Evolutionary conservation across 2,888 invertebrate genomes (phyloP).

Genomic region (Ophion obscuratus): DNA sequence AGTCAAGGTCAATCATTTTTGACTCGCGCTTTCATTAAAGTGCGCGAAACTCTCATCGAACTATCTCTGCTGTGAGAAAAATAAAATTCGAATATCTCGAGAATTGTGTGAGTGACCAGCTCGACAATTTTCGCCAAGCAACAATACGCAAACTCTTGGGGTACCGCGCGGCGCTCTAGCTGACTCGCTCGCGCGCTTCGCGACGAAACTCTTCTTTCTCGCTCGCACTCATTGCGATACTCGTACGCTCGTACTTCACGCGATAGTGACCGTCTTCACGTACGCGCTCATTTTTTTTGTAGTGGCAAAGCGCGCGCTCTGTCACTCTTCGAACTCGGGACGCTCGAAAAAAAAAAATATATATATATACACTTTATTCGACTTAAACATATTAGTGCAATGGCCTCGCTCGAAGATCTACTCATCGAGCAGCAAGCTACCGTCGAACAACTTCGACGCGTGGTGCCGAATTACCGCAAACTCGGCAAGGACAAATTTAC

Average conservation of each 20-base stretch:
- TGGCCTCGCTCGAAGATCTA: constrained; percentile 13
- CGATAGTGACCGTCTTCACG: not conserved
- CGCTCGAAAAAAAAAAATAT: not conserved
- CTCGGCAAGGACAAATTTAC: constrained; percentile 33
- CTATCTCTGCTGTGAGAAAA: not conserved
- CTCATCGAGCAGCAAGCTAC: constrained; percentile 16
- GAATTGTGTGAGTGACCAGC: not conserved
- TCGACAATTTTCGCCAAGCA: constrained; percentile 3
- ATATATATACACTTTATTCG: not conserved
- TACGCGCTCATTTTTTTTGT: constrained; percentile 8
- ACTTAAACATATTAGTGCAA: not conserved
- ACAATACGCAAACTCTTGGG: not conserved
- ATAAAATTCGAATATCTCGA: no score
- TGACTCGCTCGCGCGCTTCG: constrained; percentile 8
- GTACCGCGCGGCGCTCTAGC: constrained; percentile 8
- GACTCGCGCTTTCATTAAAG: not conserved
- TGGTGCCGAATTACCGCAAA: constrained; percentile 35
- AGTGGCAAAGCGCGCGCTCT: constrained; percentile 5
- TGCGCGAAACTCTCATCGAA: constrained; percentile 13
- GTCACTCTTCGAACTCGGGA: not conserved
- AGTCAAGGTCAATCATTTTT: constrained; percentile 1
- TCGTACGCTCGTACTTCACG: constrained; percentile 21
- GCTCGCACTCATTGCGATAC: not conserved
- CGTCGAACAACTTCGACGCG: constrained; percentile 14
- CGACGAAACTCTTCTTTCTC: constrained; percentile 12